A percentile compares a stretch with the other conserved stretches of the same genome.
Conservation (phyloP, 2,888 invertebrate species). For the Acleris emargana region DNA sequence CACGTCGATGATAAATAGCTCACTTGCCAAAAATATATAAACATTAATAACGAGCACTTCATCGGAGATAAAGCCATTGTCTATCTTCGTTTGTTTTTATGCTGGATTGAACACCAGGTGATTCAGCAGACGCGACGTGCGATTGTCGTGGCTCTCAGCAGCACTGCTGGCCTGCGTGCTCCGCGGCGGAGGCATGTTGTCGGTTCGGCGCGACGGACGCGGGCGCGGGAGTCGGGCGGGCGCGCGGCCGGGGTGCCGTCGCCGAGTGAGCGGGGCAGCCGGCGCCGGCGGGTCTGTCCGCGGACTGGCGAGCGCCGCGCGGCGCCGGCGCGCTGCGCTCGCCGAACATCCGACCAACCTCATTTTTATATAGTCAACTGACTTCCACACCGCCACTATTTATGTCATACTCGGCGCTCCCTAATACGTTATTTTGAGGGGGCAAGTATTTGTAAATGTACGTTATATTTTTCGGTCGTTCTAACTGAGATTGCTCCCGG, state of each 20-base stretch:
- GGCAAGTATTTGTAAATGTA: conserved; percentile 72
- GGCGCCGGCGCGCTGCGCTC: conserved; percentile 78
- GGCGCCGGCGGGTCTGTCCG: conserved; percentile 71
- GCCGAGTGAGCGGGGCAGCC: conserved; percentile 47
- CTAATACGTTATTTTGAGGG: conserved; percentile 79
- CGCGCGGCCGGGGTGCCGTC: conserved; percentile 35
- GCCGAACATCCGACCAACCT: conserved; percentile 70
- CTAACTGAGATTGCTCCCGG: conserved; percentile 62
- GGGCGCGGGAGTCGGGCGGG: conserved; percentile 40
- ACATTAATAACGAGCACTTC: conserved; percentile 64
- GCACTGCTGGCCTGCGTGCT: conserved; percentile 54
- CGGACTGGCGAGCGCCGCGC: conserved; percentile 65
- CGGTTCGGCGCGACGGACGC: conserved; percentile 46
- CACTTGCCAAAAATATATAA: conserved; percentile 67
- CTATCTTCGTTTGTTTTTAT: conserved; percentile 54
- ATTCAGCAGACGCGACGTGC: conserved; percentile 57
- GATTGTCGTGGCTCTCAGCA: conserved; percentile 58
- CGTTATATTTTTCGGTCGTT: conserved; percentile 64
- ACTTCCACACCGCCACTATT: conserved; percentile 81
- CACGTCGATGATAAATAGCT: conserved; percentile 63
- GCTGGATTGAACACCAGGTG: conserved; percentile 71
- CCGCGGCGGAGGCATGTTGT: conserved; percentile 63
- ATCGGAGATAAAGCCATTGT: conserved; percentile 71
- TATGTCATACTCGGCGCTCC: conserved; percentile 79
- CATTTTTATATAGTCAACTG: conserved; percentile 83